These are phyloP conservation scores for Belgica antarctica DNA, from an alignment of 2,888 invertebrate species.

Conservation along the genomic window DNA sequence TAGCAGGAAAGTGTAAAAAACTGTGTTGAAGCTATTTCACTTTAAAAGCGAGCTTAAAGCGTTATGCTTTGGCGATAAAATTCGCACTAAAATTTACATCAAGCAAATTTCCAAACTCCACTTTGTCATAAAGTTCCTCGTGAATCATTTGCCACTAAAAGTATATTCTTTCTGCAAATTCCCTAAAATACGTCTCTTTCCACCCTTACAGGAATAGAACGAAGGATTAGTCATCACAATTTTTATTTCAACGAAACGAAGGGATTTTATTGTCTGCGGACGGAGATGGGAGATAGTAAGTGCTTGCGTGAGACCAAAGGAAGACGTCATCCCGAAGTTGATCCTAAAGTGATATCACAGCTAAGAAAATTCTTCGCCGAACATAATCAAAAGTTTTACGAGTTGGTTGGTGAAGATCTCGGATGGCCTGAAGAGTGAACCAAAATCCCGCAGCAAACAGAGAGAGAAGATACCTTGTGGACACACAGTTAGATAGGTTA, in stretches of 20 bases:
- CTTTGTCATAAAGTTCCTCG: no score
- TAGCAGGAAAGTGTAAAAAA: no score
- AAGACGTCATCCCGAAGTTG: slow-evolving; percentile 78
- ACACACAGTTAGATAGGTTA: slow-evolving; percentile 3
- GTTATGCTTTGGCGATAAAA: no score
- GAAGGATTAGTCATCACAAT: slow-evolving; percentile 73
- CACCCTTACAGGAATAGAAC: slow-evolving; percentile 53
- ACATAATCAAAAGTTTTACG: slow-evolving; percentile 89
- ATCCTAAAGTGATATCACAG: slow-evolving; percentile 74
- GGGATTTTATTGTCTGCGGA: slow-evolving; percentile 89
- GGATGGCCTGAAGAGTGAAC: slow-evolving; percentile 84
- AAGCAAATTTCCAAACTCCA: no score
- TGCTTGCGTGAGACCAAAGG: slow-evolving; percentile 82
- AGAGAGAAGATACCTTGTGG: neutral
- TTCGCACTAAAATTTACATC: no score
- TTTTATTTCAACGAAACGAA: slow-evolving; percentile 97
- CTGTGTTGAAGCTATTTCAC: no score
- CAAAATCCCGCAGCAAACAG: no score
- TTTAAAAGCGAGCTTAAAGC: no score
- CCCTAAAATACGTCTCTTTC: no score
- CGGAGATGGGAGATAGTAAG: slow-evolving; percentile 76
- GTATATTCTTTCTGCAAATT: no score
- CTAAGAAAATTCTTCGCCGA: slow-evolving; percentile 83
- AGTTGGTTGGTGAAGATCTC: slow-evolving; percentile 86
- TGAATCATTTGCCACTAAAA: no score